These are phyloP conservation scores for Aviceda subcristata DNA, from an alignment of 2,113 vertebrate genomes.

Conservation along the genomic window DNA sequence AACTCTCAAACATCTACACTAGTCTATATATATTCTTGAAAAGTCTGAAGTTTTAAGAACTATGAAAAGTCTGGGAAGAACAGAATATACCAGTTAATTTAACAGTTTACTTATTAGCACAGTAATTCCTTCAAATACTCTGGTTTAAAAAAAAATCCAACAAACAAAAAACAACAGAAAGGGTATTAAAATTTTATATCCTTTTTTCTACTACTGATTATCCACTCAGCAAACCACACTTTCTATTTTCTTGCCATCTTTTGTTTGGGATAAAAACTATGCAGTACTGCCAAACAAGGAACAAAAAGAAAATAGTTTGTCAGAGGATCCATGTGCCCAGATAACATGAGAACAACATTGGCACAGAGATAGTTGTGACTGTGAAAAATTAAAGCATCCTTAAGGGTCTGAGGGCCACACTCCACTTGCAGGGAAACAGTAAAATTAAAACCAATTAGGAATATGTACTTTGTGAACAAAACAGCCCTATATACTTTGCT, in stretches of 20 bases:
- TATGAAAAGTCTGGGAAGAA: not conserved
- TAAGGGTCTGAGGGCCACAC: not conserved
- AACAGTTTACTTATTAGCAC: not conserved
- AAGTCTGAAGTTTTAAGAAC: not conserved
- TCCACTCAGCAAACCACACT: not conserved
- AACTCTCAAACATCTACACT: not conserved
- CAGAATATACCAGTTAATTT: not conserved
- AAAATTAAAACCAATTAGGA: not conserved
- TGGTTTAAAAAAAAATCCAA: not conserved
- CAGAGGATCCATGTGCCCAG: not conserved
- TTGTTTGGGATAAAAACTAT: not conserved
- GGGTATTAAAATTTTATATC: not conserved
- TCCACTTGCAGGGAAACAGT: not conserved
- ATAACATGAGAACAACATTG: rapidly evolving
- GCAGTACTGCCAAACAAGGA: not conserved
- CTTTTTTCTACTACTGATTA: not conserved
- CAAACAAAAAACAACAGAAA: not conserved
- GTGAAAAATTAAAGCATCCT: not conserved
- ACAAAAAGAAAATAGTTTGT: not conserved
- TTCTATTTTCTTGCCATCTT: not conserved
- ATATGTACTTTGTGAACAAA: not conserved
- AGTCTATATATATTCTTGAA: not conserved
- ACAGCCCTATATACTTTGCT: not conserved
- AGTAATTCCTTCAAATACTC: not conserved
- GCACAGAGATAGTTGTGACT: not conserved